These are phyloP conservation scores for Ferdinandea cuprea DNA, from an alignment of 2,888 invertebrate genomes.

Conservation along the genomic window DNA sequence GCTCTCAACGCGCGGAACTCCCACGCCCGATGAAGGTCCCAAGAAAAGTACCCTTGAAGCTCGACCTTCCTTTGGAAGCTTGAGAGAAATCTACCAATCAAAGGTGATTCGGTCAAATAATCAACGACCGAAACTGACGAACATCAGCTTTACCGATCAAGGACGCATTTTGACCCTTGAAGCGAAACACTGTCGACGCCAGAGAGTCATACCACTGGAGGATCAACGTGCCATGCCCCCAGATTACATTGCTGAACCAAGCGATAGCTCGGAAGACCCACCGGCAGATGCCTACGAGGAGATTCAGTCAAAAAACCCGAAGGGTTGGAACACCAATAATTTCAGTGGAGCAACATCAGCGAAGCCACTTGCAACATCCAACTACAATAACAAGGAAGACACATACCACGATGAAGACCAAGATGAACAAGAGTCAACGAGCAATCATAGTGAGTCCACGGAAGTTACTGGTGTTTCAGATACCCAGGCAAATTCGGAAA, in stretches of 20 bases:
- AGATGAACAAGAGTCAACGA: slow-evolving; percentile 78
- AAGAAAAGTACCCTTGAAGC: slow-evolving; percentile 57
- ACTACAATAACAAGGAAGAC: slow-evolving; percentile 54
- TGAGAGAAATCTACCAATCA: slow-evolving; percentile 90
- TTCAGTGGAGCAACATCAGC: slow-evolving; percentile 61
- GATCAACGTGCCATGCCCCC: slow-evolving; percentile 85
- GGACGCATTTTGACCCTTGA: slow-evolving; percentile 89
- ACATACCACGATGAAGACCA: slow-evolving; percentile 44
- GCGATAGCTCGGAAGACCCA: slow-evolving; percentile 52
- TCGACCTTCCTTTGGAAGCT: slow-evolving; percentile 85
- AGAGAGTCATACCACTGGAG: slow-evolving; percentile 83
- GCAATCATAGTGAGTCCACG: slow-evolving; percentile 82
- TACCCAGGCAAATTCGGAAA: slow-evolving; percentile 78
- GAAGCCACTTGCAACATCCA: slow-evolving; percentile 43
- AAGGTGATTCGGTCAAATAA: slow-evolving; percentile 84
- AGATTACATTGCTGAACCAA: slow-evolving; percentile 85
- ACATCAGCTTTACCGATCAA: slow-evolving; percentile 82
- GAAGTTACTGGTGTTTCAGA: slow-evolving; percentile 82
- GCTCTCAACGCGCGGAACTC: slow-evolving; percentile 6
- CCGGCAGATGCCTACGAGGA: slow-evolving; percentile 80
- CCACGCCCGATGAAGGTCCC: slow-evolving; percentile 33
- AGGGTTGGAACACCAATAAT: slow-evolving; percentile 86
- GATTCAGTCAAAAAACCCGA: slow-evolving; percentile 85
- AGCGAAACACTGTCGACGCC: slow-evolving; percentile 89
- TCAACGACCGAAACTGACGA: slow-evolving; percentile 81